Conservation (phyloP, 2,797 vertebrate genomes). For the Lagodon rhomboides region DNA sequence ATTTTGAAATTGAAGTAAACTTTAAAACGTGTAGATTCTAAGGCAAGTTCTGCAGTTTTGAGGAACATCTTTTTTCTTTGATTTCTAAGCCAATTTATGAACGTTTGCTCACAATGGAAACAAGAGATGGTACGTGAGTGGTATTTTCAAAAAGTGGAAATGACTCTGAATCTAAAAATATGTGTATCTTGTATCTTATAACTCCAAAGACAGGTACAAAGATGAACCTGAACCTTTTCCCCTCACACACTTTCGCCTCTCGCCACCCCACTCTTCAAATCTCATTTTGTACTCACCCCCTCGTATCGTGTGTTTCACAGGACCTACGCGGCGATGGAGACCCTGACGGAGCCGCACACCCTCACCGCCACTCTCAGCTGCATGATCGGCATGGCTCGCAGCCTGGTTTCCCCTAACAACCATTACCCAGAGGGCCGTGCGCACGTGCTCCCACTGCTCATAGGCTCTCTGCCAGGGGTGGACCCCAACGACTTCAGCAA, state of each 20-base stretch:
- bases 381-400: slow-evolving; percentile 96
- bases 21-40: too few species aligned
- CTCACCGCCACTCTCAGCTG: slow-evolving; percentile 97
- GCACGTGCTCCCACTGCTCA: slow-evolving; percentile 95
- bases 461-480: slow-evolving; percentile 96
- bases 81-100: too few species aligned
- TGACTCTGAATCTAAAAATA: too few species aligned
- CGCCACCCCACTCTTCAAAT: neutral
- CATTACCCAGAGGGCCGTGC: slow-evolving; percentile 95
- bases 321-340: slow-evolving; percentile 96
- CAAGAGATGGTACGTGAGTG: too few species aligned
- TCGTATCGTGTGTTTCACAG: slow-evolving; percentile 68
- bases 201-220: too few species aligned
- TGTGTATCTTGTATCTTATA: too few species aligned
- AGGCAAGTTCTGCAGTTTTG: too few species aligned
- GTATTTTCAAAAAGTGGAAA: too few species aligned
- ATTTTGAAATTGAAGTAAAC: too few species aligned
- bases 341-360: slow-evolving; percentile 97
- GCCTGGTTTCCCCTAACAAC: slow-evolving; percentile 90
- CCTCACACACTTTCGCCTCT: neutral
- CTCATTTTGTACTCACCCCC: neutral
- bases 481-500: slow-evolving; percentile 99
- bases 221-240: neutral
- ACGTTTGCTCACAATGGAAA: too few species aligned
- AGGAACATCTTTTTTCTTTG: too few species aligned